phyloP scores from a whole-genome alignment of 2,113 vertebrate genomes.

The Lota lota region DNA sequence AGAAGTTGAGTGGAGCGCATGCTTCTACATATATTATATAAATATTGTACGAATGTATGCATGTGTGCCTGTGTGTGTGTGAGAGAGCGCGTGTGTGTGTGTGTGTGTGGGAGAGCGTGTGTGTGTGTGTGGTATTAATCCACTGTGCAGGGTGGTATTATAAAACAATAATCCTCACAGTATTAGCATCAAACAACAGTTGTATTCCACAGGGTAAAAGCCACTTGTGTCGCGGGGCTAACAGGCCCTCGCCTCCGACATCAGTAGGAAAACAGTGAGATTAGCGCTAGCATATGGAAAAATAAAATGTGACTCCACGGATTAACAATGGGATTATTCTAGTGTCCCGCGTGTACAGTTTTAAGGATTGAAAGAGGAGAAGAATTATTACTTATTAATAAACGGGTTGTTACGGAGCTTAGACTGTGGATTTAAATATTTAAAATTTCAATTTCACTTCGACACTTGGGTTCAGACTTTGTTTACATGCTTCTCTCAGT shows the following conservation, averaged over 20 bases:
- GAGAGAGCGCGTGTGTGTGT: background rate
- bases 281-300: conserved; percentile 56
- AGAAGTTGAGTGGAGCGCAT: background rate
- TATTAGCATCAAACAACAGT: conserved; percentile 61
- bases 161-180: conserved; percentile 58
- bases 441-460: too few species aligned
- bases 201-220: conserved; percentile 57
- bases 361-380: too few species aligned
- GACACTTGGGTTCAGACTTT: too few species aligned
- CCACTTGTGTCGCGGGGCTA: conserved; percentile 66
- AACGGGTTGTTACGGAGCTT: too few species aligned
- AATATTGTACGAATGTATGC: background rate
- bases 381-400: too few species aligned
- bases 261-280: conserved; percentile 47
- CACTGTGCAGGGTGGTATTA: conserved; percentile 54
- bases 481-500: too few species aligned
- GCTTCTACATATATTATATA: background rate
- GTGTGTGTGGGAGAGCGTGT: conserved; percentile 3
- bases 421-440: too few species aligned
- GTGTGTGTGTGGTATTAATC: conserved; percentile 58
- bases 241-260: conserved; percentile 56
- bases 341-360: too few species aligned
- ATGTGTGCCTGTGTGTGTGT: conserved; percentile 3
- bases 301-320: conserved; percentile 25
- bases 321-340: conserved; percentile 56